phyloP scores from a whole-genome alignment of 2,888 invertebrate species.

The Hemicrepidius hirtus region DNA sequence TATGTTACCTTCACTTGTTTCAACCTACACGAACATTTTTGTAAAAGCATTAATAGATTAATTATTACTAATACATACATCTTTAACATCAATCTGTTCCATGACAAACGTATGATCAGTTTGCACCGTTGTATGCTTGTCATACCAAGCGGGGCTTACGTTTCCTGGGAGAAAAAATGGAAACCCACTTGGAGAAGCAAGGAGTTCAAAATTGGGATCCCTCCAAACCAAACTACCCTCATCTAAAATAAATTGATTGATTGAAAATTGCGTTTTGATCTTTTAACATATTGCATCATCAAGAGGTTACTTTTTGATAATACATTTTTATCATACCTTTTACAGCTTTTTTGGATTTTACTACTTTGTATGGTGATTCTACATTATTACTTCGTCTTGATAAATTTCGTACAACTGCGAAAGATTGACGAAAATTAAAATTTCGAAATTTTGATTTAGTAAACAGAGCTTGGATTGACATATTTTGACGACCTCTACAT shows the following conservation, averaged over 20 bases:
- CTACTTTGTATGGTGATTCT: conserved; percentile 66
- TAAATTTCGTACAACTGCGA: conserved; percentile 60
- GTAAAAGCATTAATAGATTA: not conserved
- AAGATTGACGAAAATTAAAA: conserved; percentile 49
- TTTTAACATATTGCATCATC: conserved; percentile 46
- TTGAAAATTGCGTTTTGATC: not conserved
- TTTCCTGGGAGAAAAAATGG: conserved; percentile 82
- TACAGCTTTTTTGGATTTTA: conserved; percentile 63
- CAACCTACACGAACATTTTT: conserved; percentile 36
- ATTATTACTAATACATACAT: conserved; percentile 44
- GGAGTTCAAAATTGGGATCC: conserved; percentile 79
- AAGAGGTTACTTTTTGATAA: conserved; percentile 5
- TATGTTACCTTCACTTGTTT: conserved; percentile 60
- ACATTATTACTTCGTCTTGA: conserved; percentile 66
- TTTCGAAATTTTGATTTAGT: conserved; percentile 53
- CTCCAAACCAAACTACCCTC: conserved; percentile 67
- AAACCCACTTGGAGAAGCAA: conserved; percentile 78
- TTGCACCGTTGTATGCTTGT: conserved; percentile 75
- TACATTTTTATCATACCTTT: conserved; percentile 59
- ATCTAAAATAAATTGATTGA: conserved; percentile 60
- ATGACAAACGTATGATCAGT: conserved; percentile 66
- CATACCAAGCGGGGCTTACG: conserved; percentile 82
- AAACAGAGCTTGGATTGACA: conserved; percentile 59
- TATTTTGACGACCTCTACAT: conserved; percentile 52
- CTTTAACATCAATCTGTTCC: conserved; percentile 68